These are phyloP conservation scores for Chloromyia formosa DNA, from an alignment of 2,888 invertebrate species.

Conservation along the genomic window DNA sequence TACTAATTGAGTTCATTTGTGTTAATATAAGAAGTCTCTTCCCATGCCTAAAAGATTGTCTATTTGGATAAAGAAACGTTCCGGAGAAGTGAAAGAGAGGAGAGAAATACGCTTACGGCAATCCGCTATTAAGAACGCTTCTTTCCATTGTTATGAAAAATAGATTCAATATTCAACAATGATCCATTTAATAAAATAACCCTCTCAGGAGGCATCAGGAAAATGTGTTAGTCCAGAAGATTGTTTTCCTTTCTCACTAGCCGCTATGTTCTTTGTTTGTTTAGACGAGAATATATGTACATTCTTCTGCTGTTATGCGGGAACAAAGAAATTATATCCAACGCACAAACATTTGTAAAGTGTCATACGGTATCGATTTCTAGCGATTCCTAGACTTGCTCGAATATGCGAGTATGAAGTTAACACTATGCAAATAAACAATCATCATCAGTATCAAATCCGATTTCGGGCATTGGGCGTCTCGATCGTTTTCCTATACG, in stretches of 20 bases:
- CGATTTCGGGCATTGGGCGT: no score
- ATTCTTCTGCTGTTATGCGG: no score
- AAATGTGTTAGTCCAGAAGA: slow-evolving; percentile 42
- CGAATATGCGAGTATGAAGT: no score
- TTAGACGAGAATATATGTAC: no score
- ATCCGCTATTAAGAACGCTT: background rate
- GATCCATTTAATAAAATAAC: slow-evolving; percentile 42
- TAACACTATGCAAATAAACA: no score
- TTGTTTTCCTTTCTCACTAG: slow-evolving; percentile 2
- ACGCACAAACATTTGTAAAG: no score
- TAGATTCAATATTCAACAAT: slow-evolving; percentile 40
- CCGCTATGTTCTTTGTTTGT: background rate
- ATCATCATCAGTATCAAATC: no score
- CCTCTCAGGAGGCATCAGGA: slow-evolving; percentile 29
- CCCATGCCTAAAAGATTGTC: slow-evolving; percentile 26
- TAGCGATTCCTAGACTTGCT: no score
- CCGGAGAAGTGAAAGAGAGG: no score
- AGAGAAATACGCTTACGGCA: background rate
- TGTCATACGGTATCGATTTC: no score
- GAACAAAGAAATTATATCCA: no score
- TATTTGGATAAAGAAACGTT: background rate
- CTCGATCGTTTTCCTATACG: no score
- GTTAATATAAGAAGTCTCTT: slow-evolving; percentile 23
- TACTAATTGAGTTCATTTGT: slow-evolving; percentile 41
- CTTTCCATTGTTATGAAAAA: slow-evolving; percentile 25